Evolutionary conservation across 53 echinoderm and acorn worm genomes (phyloP), one percentile per base, ranked within the genome.

Genomic region (Luidia sarsii): DNA sequence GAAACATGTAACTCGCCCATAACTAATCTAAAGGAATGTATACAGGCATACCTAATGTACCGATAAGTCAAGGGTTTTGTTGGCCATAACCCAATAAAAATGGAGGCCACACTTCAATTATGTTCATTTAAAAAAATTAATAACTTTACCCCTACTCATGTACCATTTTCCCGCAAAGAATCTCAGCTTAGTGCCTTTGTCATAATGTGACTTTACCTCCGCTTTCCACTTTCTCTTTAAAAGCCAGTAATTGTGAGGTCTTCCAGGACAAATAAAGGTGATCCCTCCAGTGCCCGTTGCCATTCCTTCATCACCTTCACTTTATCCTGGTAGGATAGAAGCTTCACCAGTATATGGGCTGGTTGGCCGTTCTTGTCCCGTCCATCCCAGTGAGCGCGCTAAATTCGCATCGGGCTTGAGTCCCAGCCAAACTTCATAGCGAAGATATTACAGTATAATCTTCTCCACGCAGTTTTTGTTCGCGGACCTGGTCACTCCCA

Each of bases 381-480:
- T 28, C 81, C 81, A 50, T 81, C n/a, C n/a, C n/a, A n/a, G n/a
- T 68, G 48, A 33, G 68, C 46, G 7, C 68, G 68, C 48, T 68
- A 43, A 33, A 68, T 68, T 13, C 3, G 29, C 48, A 48, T 0
- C 14, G 29, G 43, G 23, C 48, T 39, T 4, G 56, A 56, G 48
- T 68, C 48, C 68, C 68, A 68, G 68, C 39, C 68, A 19, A 68
- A 68, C 21, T 13, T 38, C 2, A 2, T 68, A 19, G 0, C 3
- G 68, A 68, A 37, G 45, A 68, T 68, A 68, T 68, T 39, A 5
- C 9, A 48, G n/a, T n/a, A n/a, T n/a, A 68, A 68, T 48, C 43
- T 45, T 68, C 48, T 43, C 28, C 5, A 20, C 48, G 45, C 45
- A 43, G 68, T 68, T 68, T 48, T 68, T 24, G 37, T 48, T 48